Base-by-base conservation (phyloP, 2,797 vertebrate genomes). In the Choloepus didactylus region DNA sequence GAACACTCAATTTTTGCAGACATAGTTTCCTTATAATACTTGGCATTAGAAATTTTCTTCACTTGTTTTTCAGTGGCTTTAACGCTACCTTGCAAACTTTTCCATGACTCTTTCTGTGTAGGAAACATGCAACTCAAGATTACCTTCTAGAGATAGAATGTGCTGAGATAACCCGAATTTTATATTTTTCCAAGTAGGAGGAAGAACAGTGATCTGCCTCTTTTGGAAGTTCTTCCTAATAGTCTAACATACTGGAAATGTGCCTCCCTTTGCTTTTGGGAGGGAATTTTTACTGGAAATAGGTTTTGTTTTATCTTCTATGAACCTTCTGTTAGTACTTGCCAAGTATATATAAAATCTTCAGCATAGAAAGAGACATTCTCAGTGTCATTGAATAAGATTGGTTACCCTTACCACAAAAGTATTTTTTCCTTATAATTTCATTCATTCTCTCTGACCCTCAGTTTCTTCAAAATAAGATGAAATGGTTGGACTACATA, bases 381-480 rank as follows among this genome's bases (percentile, higher is more conserved):
- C 67, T 84, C 31, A 69, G 54, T 56, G 35, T 77, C 35, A 70
- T 27, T 75, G 31, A 84, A 75, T 72, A 94, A 75, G 15, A 70
- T 89, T 35, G 83, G 4, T 29, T 72, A 70, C 31, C 3, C 49
- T 87, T 38, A 89, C 18, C 35, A 89, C 54, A 7, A 86, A 93
- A 67, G 15, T 29, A 84, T 69, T 69, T 87, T 51, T 27, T 15
- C 35, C 35, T 60, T 25, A 11, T 59, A 67, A 90, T 12, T 2
- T 70, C 27, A 59, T 27, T 66, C 23, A 60, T 4, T 60, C 41
- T 94, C 54, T 66, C 35, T 2, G 31, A 67, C 3, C 46, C 25
- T 81, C 67, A 41, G 5, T 82, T 88, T 72, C 77, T 88, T 93
- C 62, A 91, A 94, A 72, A 56, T 60, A 66, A 91, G 62, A 75